Evolutionary conservation across 2,113 vertebrate species (phyloP), one percentile per base, ranked within the genome.

Genomic region (Nothocercus nigrocapillus): DNA sequence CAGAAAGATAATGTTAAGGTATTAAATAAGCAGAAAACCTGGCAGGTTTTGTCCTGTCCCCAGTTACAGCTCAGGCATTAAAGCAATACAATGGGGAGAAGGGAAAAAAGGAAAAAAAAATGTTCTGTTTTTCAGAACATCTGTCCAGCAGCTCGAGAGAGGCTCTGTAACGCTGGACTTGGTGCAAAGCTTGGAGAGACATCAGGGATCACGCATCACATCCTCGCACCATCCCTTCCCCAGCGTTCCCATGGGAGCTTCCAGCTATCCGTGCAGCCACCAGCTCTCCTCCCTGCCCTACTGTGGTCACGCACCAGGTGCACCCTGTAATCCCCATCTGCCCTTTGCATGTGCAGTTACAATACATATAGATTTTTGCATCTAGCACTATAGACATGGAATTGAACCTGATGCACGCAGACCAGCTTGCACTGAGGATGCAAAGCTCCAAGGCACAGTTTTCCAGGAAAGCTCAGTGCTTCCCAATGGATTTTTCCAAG

Each of bases 341-440:
- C 16, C 15, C 68, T 82, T 49, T n/a, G 73, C 87, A 74, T 4
- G 27, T 0, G 14, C 2, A 8, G 8, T 58, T 56, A n/a, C 70
- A 70, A 75, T 11, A 1, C 12, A 54, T 4, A 74, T 2, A 45
- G 34, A 49, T 73, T 64, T 25, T 74, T 49, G 36, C 30, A 0
- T 21, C 30, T 63, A 81, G 63, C 11, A 5, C 36, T 68, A 42
- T 58, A 36, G 40, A 83, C 25, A 28, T 7, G 42, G 72, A 84
- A 85, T n/a, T 81, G 69, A 82, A 73, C 36, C 20, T 0, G 0
- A 7, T 44, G 19, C 25, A 51, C 0, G 0, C 38, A 67, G 81
- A 51, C 77, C 63, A 72, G 34, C 17, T 75, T 83, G 38, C 73
- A 81, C n/a, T 54, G 38, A 88, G 36, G 66, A 85, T 74, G 45